These are phyloP conservation scores for Polydrusus cervinus DNA, from an alignment of 2,888 invertebrate species.

Conservation along the genomic window DNA sequence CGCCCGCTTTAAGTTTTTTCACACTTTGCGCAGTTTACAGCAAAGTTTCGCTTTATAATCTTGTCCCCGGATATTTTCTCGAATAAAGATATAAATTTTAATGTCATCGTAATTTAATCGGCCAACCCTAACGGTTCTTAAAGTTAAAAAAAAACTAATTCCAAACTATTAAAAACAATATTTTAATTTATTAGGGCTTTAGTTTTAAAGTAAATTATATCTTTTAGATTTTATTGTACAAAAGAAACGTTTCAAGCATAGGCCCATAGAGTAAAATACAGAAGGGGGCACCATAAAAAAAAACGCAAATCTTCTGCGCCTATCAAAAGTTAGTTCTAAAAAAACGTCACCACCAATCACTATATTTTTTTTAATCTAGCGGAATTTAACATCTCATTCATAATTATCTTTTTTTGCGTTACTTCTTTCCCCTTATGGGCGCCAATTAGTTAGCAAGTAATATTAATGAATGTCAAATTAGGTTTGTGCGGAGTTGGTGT, in stretches of 20 bases:
- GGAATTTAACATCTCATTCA: no score
- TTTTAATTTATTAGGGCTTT: constrained; percentile 39
- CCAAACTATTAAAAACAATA: constrained; percentile 39
- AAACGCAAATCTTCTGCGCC: no score
- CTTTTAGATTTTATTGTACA: constrained; percentile 6
- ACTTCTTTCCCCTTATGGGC: no score
- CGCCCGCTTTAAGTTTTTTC: constrained; percentile 55
- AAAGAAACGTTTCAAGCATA: not conserved
- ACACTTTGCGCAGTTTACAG: constrained; percentile 58
- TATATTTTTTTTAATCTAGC: no score
- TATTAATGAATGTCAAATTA: no score
- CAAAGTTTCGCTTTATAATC: constrained; percentile 55
- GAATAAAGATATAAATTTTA: constrained; percentile 42
- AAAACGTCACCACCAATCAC: no score
- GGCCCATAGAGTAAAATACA: no score
- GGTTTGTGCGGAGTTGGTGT: no score
- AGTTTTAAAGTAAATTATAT: constrained; percentile 17
- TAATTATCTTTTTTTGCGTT: no score
- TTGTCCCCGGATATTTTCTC: constrained; percentile 52
- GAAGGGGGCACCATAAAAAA: no score
- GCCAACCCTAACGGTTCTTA: constrained; percentile 27
- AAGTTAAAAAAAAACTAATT: constrained; percentile 41
- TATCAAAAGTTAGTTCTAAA: no score
- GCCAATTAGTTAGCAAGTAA: no score
- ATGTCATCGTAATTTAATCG: constrained; percentile 43